Base-by-base conservation (phyloP, 2,113 vertebrate species). In the Nannobrachium achirus region DNA sequence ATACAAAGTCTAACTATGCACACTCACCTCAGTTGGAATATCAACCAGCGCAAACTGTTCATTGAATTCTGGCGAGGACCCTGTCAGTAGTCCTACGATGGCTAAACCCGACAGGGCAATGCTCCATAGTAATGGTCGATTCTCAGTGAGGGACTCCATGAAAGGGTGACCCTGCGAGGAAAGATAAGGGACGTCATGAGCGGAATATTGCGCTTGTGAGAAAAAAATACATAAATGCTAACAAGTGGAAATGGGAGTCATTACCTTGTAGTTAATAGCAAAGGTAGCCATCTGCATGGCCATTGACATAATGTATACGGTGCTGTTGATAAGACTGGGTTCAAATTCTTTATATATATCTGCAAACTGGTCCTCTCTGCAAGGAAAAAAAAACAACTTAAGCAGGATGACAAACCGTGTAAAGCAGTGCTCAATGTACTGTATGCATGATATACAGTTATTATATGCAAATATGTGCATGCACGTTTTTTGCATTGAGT, bases 261-360 rank as follows among this genome's bases (percentile, higher is more conserved):
- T 70, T 86, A 96, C 97, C 95, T 98, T 99, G 87, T 99, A 99
- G 89, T 99, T 99, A 89, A 99, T 98, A 49, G 97, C 97, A 10
- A 99, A 99, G 0, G 97, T 99, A 66, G 96, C 97, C 91, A 97
- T 97, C 80, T 99, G 97, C 97, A 98, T 98, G 19, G 97, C 96
- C 96, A 99, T 96, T 3, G 97, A 96, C 95, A 99, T 98, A 78
- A 99, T 97, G 81, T 99, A 99, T 48, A 99, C 96, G 0, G 97
- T 99, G 89, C 97, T 99, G 93, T 98, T 99, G 53, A 99, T 96
- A 11, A 99, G 89, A 77, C 93, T 98, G 0, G 97, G 97, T 90
- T 97, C 97, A 75, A 99, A 99, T 56, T 97, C 98, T 88, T 96
- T 97, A 86, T 96, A 95, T 14, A 99, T 87, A 69, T 99, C 96